Evolutionary conservation across 2,888 invertebrate species (phyloP), one percentile per base, ranked within the genome.

Genomic region (Acrobasis consociella): DNA sequence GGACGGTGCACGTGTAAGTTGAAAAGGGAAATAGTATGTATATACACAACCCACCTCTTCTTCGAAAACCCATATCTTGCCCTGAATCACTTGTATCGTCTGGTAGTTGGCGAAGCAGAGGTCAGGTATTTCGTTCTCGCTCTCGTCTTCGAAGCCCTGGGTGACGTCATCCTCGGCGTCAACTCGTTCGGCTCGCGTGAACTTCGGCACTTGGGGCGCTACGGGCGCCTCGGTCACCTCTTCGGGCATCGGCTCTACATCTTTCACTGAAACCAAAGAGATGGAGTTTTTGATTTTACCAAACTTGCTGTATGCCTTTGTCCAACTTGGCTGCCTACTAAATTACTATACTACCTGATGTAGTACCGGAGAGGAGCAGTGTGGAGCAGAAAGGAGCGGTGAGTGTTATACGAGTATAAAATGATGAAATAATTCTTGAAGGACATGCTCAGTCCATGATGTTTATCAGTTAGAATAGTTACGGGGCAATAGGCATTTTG

Each of bases 91-190:
- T 51, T 95, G 93, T 39, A 96, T 91, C n/a, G 95, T 94, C 83
- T 96, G 95, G 77, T 95, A 95, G 75, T 93, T 87, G 50, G 95
- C 94, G 72, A 93, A 87, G 79, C 96, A 96, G 55, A 96, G 93
- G 79, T 95, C 93, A 0, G 94, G 95, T 51, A 93, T 80, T 70
- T 85, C 78, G 66, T 86, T 81, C 65, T 85, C 78, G 66, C 86
- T 81, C 66, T 87, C 84, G 3, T 76, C 81, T 3, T 70, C 65
- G 52, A 82, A 82, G 1, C 75, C 78, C 9, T 46, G 46, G 0
- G 31, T 31, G 31, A n/a, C 46, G 13, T 38, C 38, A 22, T 13
- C 42, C 16, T 11, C 15, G 42, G 13, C 42, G 42, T 56, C 56
- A 16, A 16, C 55, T n/a, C 55, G 55, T 63, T 72, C 78, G 0